Percentiles rank a stretch among this genome's conserved stretches.
These are phyloP conservation scores for Drosophila insularis DNA, from an alignment of 1,140 invertebrate genomes.

Conservation along the genomic window DNA sequence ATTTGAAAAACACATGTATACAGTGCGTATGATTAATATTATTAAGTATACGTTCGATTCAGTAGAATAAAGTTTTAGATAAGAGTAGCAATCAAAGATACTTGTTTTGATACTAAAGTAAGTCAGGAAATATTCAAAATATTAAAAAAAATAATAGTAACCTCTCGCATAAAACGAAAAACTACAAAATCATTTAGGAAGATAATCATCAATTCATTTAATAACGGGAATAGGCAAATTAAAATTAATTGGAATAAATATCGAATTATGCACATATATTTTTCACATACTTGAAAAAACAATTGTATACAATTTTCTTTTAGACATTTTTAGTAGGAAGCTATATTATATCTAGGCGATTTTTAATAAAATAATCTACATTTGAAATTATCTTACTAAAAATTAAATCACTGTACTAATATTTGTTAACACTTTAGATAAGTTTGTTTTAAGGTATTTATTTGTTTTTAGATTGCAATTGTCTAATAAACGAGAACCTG, in stretches of 20 bases:
- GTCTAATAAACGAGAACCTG: background rate
- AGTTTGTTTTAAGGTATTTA: background rate
- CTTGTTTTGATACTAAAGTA: too few relatives aligned
- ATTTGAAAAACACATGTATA: background rate
- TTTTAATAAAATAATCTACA: background rate
- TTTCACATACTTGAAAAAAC: too few relatives aligned
- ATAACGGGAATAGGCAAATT: too few relatives aligned
- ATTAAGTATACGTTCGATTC: slow-evolving; percentile 1
- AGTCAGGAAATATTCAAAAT: too few relatives aligned
- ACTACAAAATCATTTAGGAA: too few relatives aligned
- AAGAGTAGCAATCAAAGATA: too few relatives aligned
- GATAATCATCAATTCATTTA: too few relatives aligned
- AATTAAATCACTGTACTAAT: background rate
- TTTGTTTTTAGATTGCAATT: background rate
- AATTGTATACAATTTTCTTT: too few relatives aligned
- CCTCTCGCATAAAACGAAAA: background rate
- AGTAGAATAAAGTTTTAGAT: too few relatives aligned
- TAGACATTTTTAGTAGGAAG: too few relatives aligned
- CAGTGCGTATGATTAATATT: slow-evolving; percentile 5
- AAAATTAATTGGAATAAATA: too few relatives aligned
- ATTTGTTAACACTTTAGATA: background rate
- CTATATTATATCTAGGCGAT: background rate
- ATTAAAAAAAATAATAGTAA: background rate
- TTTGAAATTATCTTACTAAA: background rate
- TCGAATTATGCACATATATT: too few relatives aligned